These are phyloP conservation scores for Hassar affinis DNA, from an alignment of 2,113 vertebrate genomes.

Conservation along the genomic window DNA sequence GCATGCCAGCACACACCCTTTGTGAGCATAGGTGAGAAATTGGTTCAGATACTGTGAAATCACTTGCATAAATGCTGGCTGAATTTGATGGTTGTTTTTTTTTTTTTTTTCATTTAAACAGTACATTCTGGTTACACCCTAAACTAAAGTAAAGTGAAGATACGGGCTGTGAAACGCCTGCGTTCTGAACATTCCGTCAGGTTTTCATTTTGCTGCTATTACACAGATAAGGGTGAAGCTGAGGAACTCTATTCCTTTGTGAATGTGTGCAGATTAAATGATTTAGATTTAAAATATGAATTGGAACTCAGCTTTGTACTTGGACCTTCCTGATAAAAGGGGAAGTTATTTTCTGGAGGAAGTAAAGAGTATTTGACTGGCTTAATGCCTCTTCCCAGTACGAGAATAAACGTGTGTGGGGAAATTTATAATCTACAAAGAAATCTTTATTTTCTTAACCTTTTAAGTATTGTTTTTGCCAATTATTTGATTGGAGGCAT, in stretches of 20 bases:
- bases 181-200: slow-evolving; percentile 46
- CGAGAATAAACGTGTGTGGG: background rate
- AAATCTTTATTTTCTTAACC: slow-evolving; percentile 25
- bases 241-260: slow-evolving; percentile 21
- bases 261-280: slow-evolving; percentile 29
- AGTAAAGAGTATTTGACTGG: background rate
- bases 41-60: slow-evolving; percentile 48
- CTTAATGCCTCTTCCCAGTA: background rate
- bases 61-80: slow-evolving; percentile 30
- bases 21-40: slow-evolving; percentile 32
- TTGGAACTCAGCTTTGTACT: slow-evolving; percentile 38
- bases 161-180: slow-evolving; percentile 19
- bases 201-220: slow-evolving; percentile 55
- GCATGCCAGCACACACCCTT: slow-evolving; percentile 26
- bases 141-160: slow-evolving; percentile 6
- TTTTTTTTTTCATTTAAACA: background rate
- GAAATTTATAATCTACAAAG: slow-evolving; percentile 21
- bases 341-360: background rate
- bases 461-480: slow-evolving; percentile 10
- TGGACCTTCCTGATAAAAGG: slow-evolving; percentile 20
- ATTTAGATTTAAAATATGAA: slow-evolving; percentile 26
- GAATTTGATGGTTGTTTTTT: background rate
- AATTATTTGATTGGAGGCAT: slow-evolving; percentile 9
- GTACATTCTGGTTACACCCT: background rate
- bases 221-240: slow-evolving; percentile 38